Percentiles rank a stretch among this genome's conserved stretches.
Evolutionary conservation across 2,797 vertebrate genomes (phyloP).

Genomic region (Spinus olivaceus): DNA sequence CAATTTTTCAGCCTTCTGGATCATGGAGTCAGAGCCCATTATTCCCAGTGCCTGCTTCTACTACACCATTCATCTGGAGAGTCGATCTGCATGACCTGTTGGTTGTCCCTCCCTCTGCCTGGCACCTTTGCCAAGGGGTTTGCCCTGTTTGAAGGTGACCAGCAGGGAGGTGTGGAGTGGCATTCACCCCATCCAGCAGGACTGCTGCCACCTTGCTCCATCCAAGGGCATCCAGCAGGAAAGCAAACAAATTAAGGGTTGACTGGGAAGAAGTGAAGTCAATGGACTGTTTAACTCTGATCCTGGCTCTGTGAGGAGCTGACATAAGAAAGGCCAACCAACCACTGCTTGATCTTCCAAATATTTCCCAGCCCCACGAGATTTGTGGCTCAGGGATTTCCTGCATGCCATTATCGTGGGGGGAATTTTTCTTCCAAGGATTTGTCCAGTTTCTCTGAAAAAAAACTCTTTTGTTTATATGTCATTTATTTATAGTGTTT

Average conservation of each 20-base stretch:
- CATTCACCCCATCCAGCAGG: not conserved
- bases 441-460: not conserved
- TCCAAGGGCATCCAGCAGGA: not conserved
- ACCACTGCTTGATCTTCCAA: not conserved
- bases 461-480: not conserved
- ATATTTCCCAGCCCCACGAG: not conserved
- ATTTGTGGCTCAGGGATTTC: not conserved
- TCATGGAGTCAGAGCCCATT: not conserved
- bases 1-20: not conserved
- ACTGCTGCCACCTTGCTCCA: not conserved
- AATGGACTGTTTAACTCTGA: not conserved
- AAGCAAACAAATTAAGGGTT: not conserved
- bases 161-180: not conserved
- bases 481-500: not conserved
- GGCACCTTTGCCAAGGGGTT: rapidly evolving
- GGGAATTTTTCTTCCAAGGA: not conserved
- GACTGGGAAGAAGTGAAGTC: not conserved
- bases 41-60: not conserved
- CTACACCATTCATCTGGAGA: not conserved
- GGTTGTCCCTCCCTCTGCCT: not conserved
- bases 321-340: not conserved
- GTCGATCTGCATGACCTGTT: not conserved
- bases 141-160: not conserved
- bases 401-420: not conserved
- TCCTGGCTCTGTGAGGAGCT: not conserved